Conservation (phyloP, 2,113 vertebrate species). For the Acrocephalus kingi region DNA sequence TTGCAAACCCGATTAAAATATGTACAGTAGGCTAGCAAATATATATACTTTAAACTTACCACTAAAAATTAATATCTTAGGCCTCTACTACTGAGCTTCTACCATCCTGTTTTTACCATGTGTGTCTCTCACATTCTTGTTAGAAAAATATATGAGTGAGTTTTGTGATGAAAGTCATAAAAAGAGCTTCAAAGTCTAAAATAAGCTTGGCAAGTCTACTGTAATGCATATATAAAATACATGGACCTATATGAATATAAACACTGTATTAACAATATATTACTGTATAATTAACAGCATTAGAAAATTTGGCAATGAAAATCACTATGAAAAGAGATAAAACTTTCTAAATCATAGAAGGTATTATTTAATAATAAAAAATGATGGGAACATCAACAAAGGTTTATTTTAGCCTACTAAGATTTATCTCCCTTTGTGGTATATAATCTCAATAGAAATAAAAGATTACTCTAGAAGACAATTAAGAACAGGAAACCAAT, state of each 20-base stretch:
- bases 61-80: background rate
- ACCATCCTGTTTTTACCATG: background rate
- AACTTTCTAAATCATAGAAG: background rate
- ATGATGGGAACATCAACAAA: background rate
- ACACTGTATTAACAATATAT: background rate
- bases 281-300: background rate
- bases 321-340: background rate
- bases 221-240: background rate
- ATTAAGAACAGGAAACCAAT: background rate
- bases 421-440: background rate
- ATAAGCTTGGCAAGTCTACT: background rate
- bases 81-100: background rate
- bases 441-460: background rate
- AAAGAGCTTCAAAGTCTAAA: background rate
- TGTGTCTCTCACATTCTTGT: background rate
- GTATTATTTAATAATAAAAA: background rate
- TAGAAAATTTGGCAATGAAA: background rate
- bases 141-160: background rate
- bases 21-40: background rate
- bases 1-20: background rate
- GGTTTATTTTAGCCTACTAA: background rate
- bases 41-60: background rate
- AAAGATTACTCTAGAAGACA: background rate
- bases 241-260: background rate
- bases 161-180: background rate